phyloP scores from a whole-genome alignment of 2,113 vertebrate species.

The Ursus arctos region DNA sequence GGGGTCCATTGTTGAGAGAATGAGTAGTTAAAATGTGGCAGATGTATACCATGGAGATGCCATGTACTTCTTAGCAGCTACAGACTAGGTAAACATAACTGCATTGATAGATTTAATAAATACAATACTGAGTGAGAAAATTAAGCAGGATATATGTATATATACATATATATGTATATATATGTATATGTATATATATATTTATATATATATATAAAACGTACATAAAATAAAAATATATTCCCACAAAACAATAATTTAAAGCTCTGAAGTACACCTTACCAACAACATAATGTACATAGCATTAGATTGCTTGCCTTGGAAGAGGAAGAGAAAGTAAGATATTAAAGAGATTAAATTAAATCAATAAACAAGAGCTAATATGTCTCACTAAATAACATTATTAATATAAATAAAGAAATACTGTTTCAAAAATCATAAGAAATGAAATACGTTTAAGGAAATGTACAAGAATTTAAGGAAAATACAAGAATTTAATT shows the following conservation, averaged over 20 bases:
- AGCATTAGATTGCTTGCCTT: neutral
- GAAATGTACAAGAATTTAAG: neutral
- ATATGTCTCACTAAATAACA: neutral
- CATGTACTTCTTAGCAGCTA: neutral
- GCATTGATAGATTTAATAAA: neutral
- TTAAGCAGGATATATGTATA: neutral
- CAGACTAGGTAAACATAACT: neutral
- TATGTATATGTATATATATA: neutral
- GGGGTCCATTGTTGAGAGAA: neutral
- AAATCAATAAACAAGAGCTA: neutral
- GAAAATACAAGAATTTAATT: neutral
- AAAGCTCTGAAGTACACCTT: neutral
- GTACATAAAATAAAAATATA: neutral
- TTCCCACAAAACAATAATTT: neutral
- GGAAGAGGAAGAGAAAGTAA: neutral
- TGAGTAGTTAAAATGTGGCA: neutral
- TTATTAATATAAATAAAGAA: neutral
- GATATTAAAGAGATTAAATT: neutral
- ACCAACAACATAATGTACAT: neutral
- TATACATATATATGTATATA: neutral
- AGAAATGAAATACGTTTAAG: neutral
- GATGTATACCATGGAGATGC: neutral
- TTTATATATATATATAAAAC: neutral
- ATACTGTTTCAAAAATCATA: constrained; percentile 38
- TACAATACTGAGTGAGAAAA: neutral